Evolutionary conservation across 1,140 invertebrate genomes (phyloP), one percentile per base, ranked within the genome.

Genomic region (Ostrea denselamellosa): DNA sequence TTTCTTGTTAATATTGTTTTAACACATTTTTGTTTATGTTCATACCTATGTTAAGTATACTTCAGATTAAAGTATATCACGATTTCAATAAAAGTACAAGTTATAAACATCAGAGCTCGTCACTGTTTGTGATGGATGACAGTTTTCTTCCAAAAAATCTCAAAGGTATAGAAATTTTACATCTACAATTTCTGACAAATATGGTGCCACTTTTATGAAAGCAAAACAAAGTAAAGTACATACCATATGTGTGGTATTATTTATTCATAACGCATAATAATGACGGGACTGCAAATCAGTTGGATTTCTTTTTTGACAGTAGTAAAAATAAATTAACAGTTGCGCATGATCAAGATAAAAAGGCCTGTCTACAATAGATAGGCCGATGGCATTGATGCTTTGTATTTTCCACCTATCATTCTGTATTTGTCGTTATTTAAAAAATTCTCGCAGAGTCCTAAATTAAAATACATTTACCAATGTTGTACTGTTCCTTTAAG

Each of bases 271-370:
- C 68, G 28, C 25, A 77, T 28, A 71, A 10, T 10, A 34, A 77
- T 44, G 68, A 77, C 25, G 68, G 68, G 68, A 77, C 68, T 77
- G 25, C 68, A 77, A 77, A 77, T 28, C 68, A 34, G 68, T 34
- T 77, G 68, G 68, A 77, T 77, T 77, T 77, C 68, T 28, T 77
- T 77, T 77, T 77, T 22, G 28, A 22, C 25, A 17, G 14, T 28
- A 28, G 68, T 77, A 77, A 77, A 77, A 28, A 77, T 77, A 77
- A 77, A 77, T 77, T 77, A 77, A 77, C 68, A 77, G 68, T 77
- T 34, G 14, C 25, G 68, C 68, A 77, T 28, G 68, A 77, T 77
- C 68, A 34, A 77, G 68, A 25, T 77, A 34, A 77, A 77, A 77
- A 25, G 14, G 68, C 14, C 25, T 28, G 68, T 77, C 68, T 77